Evolutionary conservation across 2,888 invertebrate species (phyloP), one percentile per base, ranked within the genome.

Genomic region (Drosophila paranaensis): DNA sequence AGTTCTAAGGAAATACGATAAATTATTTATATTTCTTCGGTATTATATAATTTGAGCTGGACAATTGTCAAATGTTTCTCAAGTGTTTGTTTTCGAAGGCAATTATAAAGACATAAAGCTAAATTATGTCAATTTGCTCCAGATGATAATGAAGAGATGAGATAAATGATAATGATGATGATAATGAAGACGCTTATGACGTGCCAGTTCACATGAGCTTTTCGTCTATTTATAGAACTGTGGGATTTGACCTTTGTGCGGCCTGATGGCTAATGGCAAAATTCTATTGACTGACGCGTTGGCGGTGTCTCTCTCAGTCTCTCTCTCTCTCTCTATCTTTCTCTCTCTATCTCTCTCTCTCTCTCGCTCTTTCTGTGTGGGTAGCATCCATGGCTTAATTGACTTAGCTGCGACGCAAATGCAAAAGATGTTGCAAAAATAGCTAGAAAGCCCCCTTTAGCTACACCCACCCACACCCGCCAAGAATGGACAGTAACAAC

Each of bases 81-180:
- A 73, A 55, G 53, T 62, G 39, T 51, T 71, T 1, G 1, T 20
- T 20, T 20, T 64, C 45, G 16, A 57, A 60, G 56, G 42, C 66
- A 88, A 88, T 83, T 83, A 88, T 85, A 82, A 79, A 60, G 68
- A 75, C 79, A 79, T 88, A 60, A 70, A 70, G 46, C 37, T 30
- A 20, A 71, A 79, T 70, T 79, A 70, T 65, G 61, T 56, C 65
- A 77, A 74, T 63, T 75, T 71, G 66, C 46, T 56, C 27, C 9
- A 50, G 40, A 51, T 35, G 60, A 64, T 60, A 60, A 64, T 60
- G 61, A 71, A 48, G 61, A 20, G 61, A 48, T 61, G 81, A 74
- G 60, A 43, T 56, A 60, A 57, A 71, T 53, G 46, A 51, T 60
- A 70, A 77, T 30, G 35, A 51, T 60, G 70, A 77, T 30, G 35